Evolutionary conservation across 2,797 vertebrate genomes (phyloP), one percentile per base, ranked within the genome.

Genomic region (Poecilia picta): DNA sequence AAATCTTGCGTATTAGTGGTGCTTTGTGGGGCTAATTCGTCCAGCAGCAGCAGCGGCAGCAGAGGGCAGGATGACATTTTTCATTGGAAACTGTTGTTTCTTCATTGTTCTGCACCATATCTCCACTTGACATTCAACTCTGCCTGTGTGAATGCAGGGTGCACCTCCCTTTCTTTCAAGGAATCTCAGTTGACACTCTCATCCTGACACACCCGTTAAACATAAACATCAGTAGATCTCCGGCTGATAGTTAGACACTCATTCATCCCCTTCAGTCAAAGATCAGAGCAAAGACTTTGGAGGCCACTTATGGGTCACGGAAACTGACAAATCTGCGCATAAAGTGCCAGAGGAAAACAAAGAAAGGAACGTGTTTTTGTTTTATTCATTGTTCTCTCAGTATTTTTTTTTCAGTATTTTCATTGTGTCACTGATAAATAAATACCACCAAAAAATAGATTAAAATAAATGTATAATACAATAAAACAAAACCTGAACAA

Each of bases 181-280:
- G 81, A 89, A 84, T 89, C 89, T 82, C 78, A 79, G 84, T 70
- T 72, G 25, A 80, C 89, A 76, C 86, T 75, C 91, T 92, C 87
- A 92, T 93, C 92, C 91, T 88, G 92, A 92, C 92, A 92, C 94
- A 91, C 92, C 90, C 89, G 78, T 85, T 68, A 74, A 85, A 93
- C 82, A 90, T 93, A 92, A 94, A 93, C 90, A 93, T 80, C n/a
- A 72, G 31, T 62, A 90, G 91, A 92, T 90, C 89, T 90, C 88
- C 77, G 86, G 76, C 85, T 72, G 82, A 91, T 89, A 88, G 85
- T 72, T 36, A 41, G 73, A 84, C 62, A 79, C 84, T 75, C 90
- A 87, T 87, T 89, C 87, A 90, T 93, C 88, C 90, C 83, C 78
- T 90, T 88, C 75, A 77, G 84, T 59, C 81, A 84, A 46, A 91